Evolutionary conservation across 30 jellyfish, hydroid and myxozoan species (phyloP).

Genomic region (Aurelia aurita complex sp. Pacific): DNA sequence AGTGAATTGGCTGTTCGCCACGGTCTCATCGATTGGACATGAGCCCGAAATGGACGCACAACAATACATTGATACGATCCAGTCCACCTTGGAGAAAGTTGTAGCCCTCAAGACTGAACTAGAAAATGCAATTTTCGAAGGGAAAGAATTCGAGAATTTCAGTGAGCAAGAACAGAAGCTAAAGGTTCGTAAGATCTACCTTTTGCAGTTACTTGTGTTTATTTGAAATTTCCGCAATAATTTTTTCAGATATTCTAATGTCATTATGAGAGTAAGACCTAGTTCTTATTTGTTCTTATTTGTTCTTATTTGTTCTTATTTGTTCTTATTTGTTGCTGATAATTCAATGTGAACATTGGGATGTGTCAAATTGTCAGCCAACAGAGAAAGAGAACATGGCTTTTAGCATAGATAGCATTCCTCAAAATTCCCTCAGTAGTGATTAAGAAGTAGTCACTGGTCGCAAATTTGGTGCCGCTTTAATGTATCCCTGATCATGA

Average conservation of each 20-base stretch:
- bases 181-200: conserved; percentile 48
- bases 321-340: too few species aligned
- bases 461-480: too few species aligned
- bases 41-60: conserved; percentile 42
- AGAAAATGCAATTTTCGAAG: conserved; percentile 53
- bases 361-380: too few species aligned
- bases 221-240: background rate
- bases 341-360: too few species aligned
- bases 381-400: too few species aligned
- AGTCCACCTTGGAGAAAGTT: conserved; percentile 23
- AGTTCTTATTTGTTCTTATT: too few species aligned
- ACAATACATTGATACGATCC: conserved; percentile 60
- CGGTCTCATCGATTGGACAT: conserved; percentile 30
- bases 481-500: too few species aligned
- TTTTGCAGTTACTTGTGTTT: too few species aligned
- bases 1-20: conserved; percentile 86
- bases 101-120: conserved; percentile 39
- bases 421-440: too few species aligned
- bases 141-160: conserved; percentile 86
- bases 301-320: too few species aligned
- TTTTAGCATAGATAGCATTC: too few species aligned
- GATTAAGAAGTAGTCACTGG: too few species aligned
- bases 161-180: conserved; percentile 63
- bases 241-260: background rate
- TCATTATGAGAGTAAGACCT: background rate